These are phyloP conservation scores for Oriolus oriolus DNA, from an alignment of 2,113 vertebrate species.

Conservation along the genomic window DNA sequence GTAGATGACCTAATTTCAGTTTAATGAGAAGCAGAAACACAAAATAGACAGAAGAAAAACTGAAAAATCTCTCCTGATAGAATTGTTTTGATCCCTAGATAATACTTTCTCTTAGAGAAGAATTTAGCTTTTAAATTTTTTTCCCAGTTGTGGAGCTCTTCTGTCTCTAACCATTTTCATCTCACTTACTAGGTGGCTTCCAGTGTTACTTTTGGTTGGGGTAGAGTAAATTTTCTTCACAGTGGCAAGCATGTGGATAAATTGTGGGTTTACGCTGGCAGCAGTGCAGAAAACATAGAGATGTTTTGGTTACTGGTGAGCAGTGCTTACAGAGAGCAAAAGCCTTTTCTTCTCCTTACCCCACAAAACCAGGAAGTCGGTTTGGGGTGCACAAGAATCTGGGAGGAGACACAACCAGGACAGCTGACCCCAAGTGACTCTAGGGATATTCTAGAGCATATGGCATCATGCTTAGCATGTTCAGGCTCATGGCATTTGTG, in stretches of 20 bases:
- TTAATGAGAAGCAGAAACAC: neutral
- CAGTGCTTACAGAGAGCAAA: neutral
- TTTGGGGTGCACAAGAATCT: rapidly evolving
- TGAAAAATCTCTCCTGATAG: neutral
- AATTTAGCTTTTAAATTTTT: neutral
- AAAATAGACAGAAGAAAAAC: neutral
- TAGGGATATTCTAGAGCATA: neutral
- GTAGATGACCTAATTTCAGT: neutral
- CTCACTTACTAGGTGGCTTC: neutral
- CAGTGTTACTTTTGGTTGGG: neutral
- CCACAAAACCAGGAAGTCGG: neutral
- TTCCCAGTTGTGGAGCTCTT: neutral
- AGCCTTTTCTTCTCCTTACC: neutral
- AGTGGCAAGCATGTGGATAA: neutral
- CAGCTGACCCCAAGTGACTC: neutral
- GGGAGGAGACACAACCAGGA: neutral
- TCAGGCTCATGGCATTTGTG: neutral
- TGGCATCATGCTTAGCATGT: neutral
- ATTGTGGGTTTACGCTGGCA: neutral
- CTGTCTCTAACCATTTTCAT: neutral
- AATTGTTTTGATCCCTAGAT: neutral
- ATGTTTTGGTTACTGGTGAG: neutral
- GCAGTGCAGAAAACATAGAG: neutral
- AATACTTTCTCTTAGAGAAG: neutral
- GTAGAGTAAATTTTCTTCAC: neutral